These are phyloP conservation scores for Trachelipus rathkii DNA, from an alignment of 1,140 invertebrate species.

Conservation along the genomic window DNA sequence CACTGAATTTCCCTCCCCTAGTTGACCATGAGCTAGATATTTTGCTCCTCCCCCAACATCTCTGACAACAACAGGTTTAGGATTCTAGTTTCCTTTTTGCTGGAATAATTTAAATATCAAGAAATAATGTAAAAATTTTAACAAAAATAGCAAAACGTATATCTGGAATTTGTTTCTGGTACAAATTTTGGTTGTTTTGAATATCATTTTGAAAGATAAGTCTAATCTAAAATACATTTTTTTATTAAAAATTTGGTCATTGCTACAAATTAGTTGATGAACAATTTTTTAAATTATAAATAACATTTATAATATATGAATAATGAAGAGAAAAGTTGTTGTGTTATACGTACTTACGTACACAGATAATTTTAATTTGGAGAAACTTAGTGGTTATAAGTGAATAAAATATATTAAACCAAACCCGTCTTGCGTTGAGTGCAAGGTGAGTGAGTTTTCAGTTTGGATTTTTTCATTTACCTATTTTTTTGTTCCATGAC, in stretches of 20 bases:
- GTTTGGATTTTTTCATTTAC: not conserved
- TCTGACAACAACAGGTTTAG: constrained; percentile 6
- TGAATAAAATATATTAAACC: not conserved
- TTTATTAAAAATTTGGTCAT: not conserved
- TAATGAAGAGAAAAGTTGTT: not conserved
- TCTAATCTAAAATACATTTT: not conserved
- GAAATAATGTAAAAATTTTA: not conserved
- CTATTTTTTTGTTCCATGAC: not conserved
- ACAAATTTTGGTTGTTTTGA: not conserved
- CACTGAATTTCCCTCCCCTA: constrained; percentile 1
- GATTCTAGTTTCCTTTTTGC: constrained; percentile 9
- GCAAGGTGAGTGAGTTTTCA: constrained; percentile 11
- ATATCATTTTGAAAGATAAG: not conserved
- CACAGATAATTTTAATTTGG: not conserved
- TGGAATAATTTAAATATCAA: not conserved
- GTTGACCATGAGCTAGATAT: constrained; percentile 6
- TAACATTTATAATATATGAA: not conserved
- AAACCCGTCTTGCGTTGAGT: not conserved
- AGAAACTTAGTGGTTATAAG: not conserved
- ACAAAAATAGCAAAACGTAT: not conserved
- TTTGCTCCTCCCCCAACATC: not conserved
- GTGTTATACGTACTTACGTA: no score
- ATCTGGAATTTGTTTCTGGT: not conserved
- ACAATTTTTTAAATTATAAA: not conserved
- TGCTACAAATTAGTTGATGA: not conserved